These are phyloP conservation scores for Setophaga kirtlandii DNA, from an alignment of 2,113 vertebrate genomes.

Conservation along the genomic window DNA sequence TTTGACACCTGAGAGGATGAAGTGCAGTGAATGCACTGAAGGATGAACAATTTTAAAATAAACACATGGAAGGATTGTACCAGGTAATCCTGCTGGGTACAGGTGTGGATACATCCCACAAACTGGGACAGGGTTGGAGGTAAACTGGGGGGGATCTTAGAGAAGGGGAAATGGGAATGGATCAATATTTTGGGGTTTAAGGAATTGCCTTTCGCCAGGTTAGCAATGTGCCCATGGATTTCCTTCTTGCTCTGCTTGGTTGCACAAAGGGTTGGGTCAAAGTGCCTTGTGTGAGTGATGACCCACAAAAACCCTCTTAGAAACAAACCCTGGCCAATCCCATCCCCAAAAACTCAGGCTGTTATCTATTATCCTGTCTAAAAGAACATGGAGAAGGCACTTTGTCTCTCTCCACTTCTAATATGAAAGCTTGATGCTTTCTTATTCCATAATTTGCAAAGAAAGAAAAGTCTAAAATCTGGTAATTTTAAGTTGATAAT, in stretches of 20 bases:
- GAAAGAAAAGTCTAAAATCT: neutral
- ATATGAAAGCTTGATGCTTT: neutral
- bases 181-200: neutral
- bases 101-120: neutral
- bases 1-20: neutral
- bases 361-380: neutral
- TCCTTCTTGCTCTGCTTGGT: neutral
- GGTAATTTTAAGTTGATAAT: neutral
- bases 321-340: rapidly evolving
- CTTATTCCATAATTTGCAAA: neutral
- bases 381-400: neutral
- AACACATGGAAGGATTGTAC: neutral
- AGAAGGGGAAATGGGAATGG: neutral
- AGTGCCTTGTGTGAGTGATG: neutral
- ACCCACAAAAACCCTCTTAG: neutral
- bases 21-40: neutral
- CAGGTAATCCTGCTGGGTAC: neutral
- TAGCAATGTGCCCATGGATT: rapidly evolving
- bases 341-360: neutral
- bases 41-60: neutral
- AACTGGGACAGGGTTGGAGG: neutral
- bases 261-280: neutral
- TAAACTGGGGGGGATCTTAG: neutral
- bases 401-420: neutral
- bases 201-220: neutral